phyloP scores from a whole-genome alignment of 2,113 vertebrate genomes.

The Larimichthys crocea region DNA sequence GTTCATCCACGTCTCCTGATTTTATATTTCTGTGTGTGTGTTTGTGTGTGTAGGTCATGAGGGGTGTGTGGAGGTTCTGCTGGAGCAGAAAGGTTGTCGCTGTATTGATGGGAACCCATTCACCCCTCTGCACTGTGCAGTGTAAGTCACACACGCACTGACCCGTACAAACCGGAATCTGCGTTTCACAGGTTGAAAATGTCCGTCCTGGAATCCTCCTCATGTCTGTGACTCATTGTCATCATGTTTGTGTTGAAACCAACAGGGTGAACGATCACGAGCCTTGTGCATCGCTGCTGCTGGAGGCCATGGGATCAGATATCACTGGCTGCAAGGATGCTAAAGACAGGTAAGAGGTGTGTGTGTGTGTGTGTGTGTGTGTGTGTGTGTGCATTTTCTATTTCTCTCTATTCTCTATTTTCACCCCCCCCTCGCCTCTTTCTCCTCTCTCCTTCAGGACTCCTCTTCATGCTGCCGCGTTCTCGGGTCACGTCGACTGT shows the following conservation, averaged over 20 bases:
- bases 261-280: slow-evolving; percentile 93
- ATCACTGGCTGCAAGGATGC: slow-evolving; percentile 91
- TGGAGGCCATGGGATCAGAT: slow-evolving; percentile 92
- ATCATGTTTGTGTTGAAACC: background rate
- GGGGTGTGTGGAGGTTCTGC: slow-evolving; percentile 94
- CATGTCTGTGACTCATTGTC: background rate
- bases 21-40: slow-evolving; percentile 1
- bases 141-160: slow-evolving; percentile 85
- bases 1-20: too few species aligned
- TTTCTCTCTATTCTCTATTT: background rate
- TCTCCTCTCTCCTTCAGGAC: slow-evolving; percentile 79
- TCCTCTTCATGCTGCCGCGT: slow-evolving; percentile 94
- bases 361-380: slow-evolving; percentile 9
- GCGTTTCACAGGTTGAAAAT: too few species aligned
- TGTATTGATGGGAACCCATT: slow-evolving; percentile 93
- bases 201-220: too few species aligned
- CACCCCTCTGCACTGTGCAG: slow-evolving; percentile 96
- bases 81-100: slow-evolving; percentile 93
- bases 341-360: slow-evolving; percentile 88
- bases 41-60: slow-evolving; percentile 90
- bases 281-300: slow-evolving; percentile 91
- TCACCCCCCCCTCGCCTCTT: background rate
- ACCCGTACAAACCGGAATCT: too few species aligned
- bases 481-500: slow-evolving; percentile 91
- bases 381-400: background rate